These are phyloP conservation scores for Xyrauchen texanus DNA, from an alignment of 2,113 vertebrate species.

Conservation along the genomic window DNA sequence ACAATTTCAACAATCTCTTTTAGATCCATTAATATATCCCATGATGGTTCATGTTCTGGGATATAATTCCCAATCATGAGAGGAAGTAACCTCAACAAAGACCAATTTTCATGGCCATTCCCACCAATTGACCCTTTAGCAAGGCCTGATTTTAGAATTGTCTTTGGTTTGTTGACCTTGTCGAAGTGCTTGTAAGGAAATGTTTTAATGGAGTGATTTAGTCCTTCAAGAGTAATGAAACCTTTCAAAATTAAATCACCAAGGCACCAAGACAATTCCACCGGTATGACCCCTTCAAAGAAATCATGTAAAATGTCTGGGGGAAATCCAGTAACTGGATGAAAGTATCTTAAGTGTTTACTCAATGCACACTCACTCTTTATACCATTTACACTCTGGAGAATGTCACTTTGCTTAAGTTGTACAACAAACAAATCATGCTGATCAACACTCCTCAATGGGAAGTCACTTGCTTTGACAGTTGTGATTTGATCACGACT, in stretches of 20 bases:
- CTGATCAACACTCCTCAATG: background rate
- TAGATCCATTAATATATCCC: slow-evolving; percentile 30
- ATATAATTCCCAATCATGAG: slow-evolving; percentile 26
- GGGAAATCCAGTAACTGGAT: slow-evolving; percentile 36
- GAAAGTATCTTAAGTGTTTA: too few relatives aligned
- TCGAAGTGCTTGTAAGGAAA: slow-evolving; percentile 27
- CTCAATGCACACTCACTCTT: too few relatives aligned
- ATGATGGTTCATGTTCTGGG: slow-evolving; percentile 26
- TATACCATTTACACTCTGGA: too few relatives aligned
- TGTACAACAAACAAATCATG: too few relatives aligned
- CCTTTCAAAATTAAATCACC: slow-evolving; percentile 27
- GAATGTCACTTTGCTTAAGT: too few relatives aligned
- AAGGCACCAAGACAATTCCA: slow-evolving; percentile 26
- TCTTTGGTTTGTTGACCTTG: slow-evolving; percentile 5
- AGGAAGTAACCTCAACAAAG: slow-evolving; percentile 25
- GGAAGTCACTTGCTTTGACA: background rate
- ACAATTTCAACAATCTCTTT: slow-evolving; percentile 8
- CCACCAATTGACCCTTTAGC: slow-evolving; percentile 5
- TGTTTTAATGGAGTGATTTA: background rate
- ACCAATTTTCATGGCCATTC: slow-evolving; percentile 40
- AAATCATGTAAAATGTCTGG: slow-evolving; percentile 35
- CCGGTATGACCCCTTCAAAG: slow-evolving; percentile 7
- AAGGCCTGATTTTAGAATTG: slow-evolving; percentile 18
- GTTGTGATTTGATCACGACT: slow-evolving; percentile 28
- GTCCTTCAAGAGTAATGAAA: background rate